These are phyloP conservation scores for Drosophila insularis DNA, from an alignment of 1,140 invertebrate species.

Conservation along the genomic window DNA sequence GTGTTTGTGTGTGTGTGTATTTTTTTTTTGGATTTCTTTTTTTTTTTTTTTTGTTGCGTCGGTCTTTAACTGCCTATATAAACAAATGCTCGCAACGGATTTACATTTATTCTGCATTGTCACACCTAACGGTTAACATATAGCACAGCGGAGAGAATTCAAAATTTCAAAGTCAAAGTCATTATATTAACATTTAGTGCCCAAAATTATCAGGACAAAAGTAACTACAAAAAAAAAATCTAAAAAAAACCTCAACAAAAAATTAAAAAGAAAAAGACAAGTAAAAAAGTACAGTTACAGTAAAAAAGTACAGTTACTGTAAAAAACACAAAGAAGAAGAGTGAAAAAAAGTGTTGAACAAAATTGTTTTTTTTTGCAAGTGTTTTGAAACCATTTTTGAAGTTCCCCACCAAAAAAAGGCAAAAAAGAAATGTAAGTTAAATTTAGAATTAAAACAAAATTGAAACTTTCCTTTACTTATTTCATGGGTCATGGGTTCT, in stretches of 20 bases:
- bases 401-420: background rate
- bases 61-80: slow-evolving; percentile 63
- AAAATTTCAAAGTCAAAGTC: slow-evolving; percentile 5
- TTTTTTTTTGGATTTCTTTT: background rate
- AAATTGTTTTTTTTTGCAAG: background rate
- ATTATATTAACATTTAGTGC: slow-evolving; percentile 1
- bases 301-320: slow-evolving; percentile 41
- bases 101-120: slow-evolving; percentile 76
- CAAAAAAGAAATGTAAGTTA: slow-evolving; percentile 14
- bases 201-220: background rate
- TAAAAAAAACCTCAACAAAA: background rate
- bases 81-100: slow-evolving; percentile 70
- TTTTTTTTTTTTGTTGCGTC: slow-evolving; percentile 31
- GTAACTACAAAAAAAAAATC: background rate
- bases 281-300: slow-evolving; percentile 37
- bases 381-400: background rate
- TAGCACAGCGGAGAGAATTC: slow-evolving; percentile 21
- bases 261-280: slow-evolving; percentile 30
- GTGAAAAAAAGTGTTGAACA: background rate
- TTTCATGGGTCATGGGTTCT: background rate
- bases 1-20: background rate
- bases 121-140: slow-evolving; percentile 65
- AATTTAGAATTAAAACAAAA: background rate
- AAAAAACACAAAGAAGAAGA: background rate
- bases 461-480: background rate